A percentile compares a stretch with the other conserved stretches of the same genome.
Conservation (phyloP, 2,888 invertebrate species). For the Sacculina carcini region DNA sequence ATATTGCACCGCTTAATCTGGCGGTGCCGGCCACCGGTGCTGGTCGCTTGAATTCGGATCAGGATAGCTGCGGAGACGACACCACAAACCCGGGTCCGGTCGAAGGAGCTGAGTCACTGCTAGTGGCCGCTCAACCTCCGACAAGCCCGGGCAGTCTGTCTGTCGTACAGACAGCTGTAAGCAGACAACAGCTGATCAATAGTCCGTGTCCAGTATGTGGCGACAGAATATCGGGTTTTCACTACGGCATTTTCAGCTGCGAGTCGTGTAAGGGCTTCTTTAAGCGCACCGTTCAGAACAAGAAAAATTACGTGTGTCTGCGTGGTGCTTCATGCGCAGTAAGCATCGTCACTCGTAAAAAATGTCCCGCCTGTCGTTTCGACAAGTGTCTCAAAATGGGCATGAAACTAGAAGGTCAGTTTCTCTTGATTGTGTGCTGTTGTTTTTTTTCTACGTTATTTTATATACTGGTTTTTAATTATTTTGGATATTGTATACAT, state of each 20-base stretch:
- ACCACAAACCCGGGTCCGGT: too few species aligned
- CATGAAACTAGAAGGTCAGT: conserved; percentile 73
- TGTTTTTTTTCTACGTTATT: too few species aligned
- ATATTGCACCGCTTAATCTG: conserved; percentile 10
- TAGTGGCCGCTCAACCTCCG: conserved; percentile 18
- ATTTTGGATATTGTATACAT: too few species aligned
- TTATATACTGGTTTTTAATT: too few species aligned
- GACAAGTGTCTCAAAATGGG: conserved; percentile 84
- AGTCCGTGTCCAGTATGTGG: conserved; percentile 87
- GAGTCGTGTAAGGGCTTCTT: conserved; percentile 96
- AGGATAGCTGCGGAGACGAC: conserved; percentile 9
- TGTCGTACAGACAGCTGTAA: conserved; percentile 46
- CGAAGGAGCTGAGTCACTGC: conserved; percentile 13
- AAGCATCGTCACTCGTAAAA: conserved; percentile 73
- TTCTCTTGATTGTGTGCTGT: too few species aligned
- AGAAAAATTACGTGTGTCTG: conserved; percentile 82
- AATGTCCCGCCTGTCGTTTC: conserved; percentile 88
- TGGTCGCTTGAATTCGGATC: conserved; percentile 23
- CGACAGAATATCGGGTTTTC: conserved; percentile 86
- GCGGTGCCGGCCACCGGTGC: conserved; percentile 22
- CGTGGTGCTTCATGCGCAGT: conserved; percentile 75
- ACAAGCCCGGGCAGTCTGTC: too few species aligned
- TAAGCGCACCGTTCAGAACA: conserved; percentile 91
- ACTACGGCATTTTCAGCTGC: conserved; percentile 92
- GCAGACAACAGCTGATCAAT: conserved; percentile 63